Evolutionary conservation across 2,797 vertebrate species (phyloP), one percentile per base, ranked within the genome.

Genomic region (Hyperoplus immaculatus): DNA sequence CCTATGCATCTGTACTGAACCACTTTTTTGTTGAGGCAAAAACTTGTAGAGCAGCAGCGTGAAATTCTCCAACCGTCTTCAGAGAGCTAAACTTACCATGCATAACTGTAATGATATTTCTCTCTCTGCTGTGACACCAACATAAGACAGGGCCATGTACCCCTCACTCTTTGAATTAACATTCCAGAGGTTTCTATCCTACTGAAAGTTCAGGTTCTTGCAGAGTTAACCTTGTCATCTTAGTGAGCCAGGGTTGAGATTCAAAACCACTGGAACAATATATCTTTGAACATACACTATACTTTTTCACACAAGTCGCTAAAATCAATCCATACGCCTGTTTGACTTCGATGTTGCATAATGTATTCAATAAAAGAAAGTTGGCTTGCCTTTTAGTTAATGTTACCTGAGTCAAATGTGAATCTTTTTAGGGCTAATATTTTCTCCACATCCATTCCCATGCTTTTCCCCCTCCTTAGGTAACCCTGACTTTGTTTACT

Each of bases 341-440:
- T 76, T 41, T 5, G 56, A 51, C 57, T 29, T 29, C 36, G 10
- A 69, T 61, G 49, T 64, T 14, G 59, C 3, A 57, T 55, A 61
- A 51, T 43, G 51, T 50, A 29, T 58, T 64, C 21, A 38, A 57
- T 42, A 70, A 58, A 46, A 65, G 56, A 61, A 39, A 62, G 18
- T 58, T 39, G 38, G 64, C 14, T 43, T 77, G 21, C 8, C 43
- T 18, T 41, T 36, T 74, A 11, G 46, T 45, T 8, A 69, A 50
- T 21, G 6, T 11, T n/a, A n/a, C 49, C 11, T 45, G 43, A 14
- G 16, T 41, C 16, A 51, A 58, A 50, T 68, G 36, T 50, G 4
- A 21, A 38, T 57, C 50, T 67, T 72, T 67, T 42, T 18, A 43
- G 3, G 2, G 29, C 29, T 29, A 21, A 21, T 21, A 29, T 29